Evolutionary conservation across 1,140 invertebrate species (phyloP), one percentile per base, ranked within the genome.

Genomic region (Microplitis mediator): DNA sequence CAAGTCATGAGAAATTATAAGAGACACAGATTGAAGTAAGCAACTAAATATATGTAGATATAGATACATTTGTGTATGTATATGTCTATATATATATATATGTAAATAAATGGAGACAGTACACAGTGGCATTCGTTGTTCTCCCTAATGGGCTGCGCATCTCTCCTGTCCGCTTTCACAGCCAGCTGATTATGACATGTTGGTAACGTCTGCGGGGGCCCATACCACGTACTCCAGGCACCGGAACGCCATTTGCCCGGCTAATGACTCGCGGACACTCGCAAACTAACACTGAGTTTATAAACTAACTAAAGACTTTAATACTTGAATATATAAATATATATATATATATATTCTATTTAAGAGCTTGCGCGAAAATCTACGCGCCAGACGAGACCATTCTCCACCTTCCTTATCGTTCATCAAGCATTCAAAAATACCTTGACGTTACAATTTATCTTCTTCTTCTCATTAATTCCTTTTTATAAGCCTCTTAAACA

Each of bases 131-230:
- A 78, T 64, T 77, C 79, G 83, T 85, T 85, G 84, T 85, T 82
- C 79, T 79, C 73, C 60, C 79, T 87, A 87, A 87, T 87, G 81
- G 84, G 77, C 80, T 80, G 74, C 78, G 79, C 82, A 81, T 85
- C 84, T 84, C 83, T 81, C 76, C 74, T 45, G 84, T 86, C 81
- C 66, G 82, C 82, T 84, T 85, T 84, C 83, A 84, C 83, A 82
- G 82, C 79, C 81, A 85, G 85, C 85, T 86, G 84, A 86, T 86
- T 86, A 85, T 86, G 84, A 86, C 83, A 84, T 81, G 84, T 84
- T 81, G 77, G 78, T 80, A 79, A 78, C 81, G 82, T 82, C 78
- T 84, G 79, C 74, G 74, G 78, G 75, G 78, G 78, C 79, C 74
- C 83, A 84, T 83, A 81, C 80, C 79, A 80, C 78, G 83, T 81